Evolutionary conservation across 2,113 vertebrate species (phyloP).

Genomic region (Rhinoderma darwinii): DNA sequence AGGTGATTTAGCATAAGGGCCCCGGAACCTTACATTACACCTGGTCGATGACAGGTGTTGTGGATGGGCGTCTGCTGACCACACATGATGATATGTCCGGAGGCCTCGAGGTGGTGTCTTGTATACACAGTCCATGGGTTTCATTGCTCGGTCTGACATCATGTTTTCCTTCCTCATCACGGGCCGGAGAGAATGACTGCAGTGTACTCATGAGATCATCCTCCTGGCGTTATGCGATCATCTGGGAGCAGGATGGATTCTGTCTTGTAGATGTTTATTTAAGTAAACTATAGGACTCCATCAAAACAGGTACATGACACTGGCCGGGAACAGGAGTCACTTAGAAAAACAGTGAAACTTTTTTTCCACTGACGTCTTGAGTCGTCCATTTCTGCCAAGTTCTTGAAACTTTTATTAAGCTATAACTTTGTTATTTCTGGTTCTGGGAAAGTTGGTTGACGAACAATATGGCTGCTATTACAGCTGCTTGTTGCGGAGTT

Average conservation of each 20-base stretch:
- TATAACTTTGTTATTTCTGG: neutral
- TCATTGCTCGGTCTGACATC: neutral
- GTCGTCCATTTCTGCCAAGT: neutral
- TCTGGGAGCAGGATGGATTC: neutral
- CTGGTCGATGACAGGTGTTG: too few relatives aligned
- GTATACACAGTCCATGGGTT: neutral
- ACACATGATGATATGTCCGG: neutral
- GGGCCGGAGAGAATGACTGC: neutral
- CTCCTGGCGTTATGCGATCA: neutral
- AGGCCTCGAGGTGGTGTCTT: neutral
- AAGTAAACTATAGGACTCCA: neutral
- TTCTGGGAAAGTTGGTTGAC: neutral
- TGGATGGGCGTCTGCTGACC: too few relatives aligned
- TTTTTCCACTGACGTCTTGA: neutral
- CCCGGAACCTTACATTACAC: too few relatives aligned
- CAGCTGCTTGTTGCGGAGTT: too few relatives aligned
- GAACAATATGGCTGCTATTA: neutral
- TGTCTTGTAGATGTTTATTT: too few relatives aligned
- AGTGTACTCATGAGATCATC: conserved; percentile 21
- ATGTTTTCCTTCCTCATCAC: conserved; percentile 1
- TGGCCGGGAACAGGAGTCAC: neutral
- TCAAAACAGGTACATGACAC: neutral
- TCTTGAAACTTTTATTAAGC: neutral
- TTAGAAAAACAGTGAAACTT: neutral
- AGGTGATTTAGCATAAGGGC: too few relatives aligned